A percentile compares a stretch with the other conserved stretches of the same genome.
These are phyloP conservation scores for Actenoides hombroni DNA, from an alignment of 2,113 vertebrate genomes.

Conservation along the genomic window DNA sequence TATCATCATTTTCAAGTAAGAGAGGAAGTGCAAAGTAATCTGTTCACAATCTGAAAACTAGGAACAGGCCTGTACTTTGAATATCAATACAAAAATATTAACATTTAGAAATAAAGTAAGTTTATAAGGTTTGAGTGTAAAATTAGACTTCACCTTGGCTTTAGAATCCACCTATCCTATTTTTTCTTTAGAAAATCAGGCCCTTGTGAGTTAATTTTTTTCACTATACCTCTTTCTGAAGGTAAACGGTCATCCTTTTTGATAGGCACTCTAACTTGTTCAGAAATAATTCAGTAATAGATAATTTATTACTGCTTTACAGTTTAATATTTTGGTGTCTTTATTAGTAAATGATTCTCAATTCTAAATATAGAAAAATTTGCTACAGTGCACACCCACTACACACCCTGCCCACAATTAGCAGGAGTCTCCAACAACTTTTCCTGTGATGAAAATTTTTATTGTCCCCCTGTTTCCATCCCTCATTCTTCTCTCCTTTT, in stretches of 20 bases:
- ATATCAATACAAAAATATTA: not conserved
- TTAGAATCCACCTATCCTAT: not conserved
- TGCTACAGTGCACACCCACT: not conserved
- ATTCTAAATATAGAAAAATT: not conserved
- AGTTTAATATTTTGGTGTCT: not conserved
- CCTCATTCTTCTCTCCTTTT: not conserved
- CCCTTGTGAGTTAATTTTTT: not conserved
- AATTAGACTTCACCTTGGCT: not conserved
- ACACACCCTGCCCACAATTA: not conserved
- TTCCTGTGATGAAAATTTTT: not conserved
- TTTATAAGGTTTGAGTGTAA: not conserved
- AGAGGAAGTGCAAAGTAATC: not conserved
- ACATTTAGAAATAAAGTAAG: not conserved
- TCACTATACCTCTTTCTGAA: not conserved
- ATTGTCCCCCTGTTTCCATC: not conserved
- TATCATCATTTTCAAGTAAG: not conserved
- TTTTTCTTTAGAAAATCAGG: not conserved
- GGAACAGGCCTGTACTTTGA: not conserved
- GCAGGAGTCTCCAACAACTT: not conserved
- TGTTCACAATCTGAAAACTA: not conserved
- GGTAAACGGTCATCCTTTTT: not conserved
- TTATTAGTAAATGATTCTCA: not conserved
- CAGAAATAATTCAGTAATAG: not conserved
- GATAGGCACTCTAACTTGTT: not conserved
- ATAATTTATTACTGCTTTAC: not conserved